A percentile compares a stretch with the other conserved stretches of the same genome.
Conservation (phyloP, 2,888 invertebrate species). For the Falcaria lacertinaria region DNA sequence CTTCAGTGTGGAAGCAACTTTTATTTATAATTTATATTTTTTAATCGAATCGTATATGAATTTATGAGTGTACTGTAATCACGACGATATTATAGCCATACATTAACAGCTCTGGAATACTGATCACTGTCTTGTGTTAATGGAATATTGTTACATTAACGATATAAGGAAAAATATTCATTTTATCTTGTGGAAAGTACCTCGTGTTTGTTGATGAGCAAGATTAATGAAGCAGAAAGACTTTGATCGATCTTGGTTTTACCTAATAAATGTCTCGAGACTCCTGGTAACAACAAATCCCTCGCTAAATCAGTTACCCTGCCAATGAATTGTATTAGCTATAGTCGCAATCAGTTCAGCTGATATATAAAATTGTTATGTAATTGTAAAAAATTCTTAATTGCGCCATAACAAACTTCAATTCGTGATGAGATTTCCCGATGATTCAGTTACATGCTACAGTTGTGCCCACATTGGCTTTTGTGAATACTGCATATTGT, state of each 20-base stretch:
- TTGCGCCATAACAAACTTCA: too few species aligned
- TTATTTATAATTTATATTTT: too few species aligned
- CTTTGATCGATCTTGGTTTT: conserved; percentile 74
- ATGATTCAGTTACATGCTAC: too few species aligned
- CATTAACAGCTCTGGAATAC: not conserved
- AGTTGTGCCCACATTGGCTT: too few species aligned
- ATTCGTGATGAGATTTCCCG: too few species aligned
- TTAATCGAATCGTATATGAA: not conserved
- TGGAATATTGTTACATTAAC: conserved; percentile 35
- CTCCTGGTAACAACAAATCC: conserved; percentile 44
- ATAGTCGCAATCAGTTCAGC: too few species aligned
- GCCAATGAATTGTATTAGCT: conserved; percentile 48
- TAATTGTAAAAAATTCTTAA: too few species aligned
- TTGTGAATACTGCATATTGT: too few species aligned
- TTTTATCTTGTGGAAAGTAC: conserved; percentile 60
- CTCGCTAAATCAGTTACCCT: conserved; percentile 40
- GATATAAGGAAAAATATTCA: conserved; percentile 56
- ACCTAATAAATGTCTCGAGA: conserved; percentile 64
- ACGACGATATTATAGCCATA: not conserved
- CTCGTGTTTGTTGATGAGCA: conserved; percentile 61
- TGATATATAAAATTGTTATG: too few species aligned
- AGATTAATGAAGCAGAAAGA: conserved; percentile 74
- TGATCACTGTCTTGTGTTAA: conserved; percentile 8
- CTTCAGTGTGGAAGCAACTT: too few species aligned
- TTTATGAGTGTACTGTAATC: not conserved